Conservation (phyloP, 2,888 invertebrate genomes). For the Cheilosia impressa region DNA sequence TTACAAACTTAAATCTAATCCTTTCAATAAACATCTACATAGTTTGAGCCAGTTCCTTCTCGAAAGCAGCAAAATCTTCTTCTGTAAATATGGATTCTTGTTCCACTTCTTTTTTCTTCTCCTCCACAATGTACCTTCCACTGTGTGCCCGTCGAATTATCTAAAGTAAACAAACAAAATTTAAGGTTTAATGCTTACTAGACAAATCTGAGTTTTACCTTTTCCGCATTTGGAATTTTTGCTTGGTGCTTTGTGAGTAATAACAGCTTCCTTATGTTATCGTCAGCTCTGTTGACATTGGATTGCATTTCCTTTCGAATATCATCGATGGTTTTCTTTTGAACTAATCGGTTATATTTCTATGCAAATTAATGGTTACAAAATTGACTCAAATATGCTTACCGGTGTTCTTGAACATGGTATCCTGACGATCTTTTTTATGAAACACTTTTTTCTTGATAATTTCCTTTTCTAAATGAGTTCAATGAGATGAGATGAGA, state of each 20-base stretch:
- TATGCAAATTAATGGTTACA: neutral
- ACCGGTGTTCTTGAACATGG: neutral
- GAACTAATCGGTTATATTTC: neutral
- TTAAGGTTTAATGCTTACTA: neutral
- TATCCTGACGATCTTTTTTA: slow-evolving; percentile 10
- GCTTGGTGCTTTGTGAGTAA: slow-evolving; percentile 23
- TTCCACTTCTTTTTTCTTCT: slow-evolving; percentile 25
- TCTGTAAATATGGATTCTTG: slow-evolving; percentile 65
- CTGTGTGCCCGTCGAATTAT: slow-evolving; percentile 36
- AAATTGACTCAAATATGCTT: neutral
- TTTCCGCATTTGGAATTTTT: slow-evolving; percentile 51
- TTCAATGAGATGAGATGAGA: neutral
- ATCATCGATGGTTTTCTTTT: slow-evolving; percentile 49
- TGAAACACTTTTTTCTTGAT: slow-evolving; percentile 15
- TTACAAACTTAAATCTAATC: neutral
- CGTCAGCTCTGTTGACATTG: slow-evolving; percentile 8
- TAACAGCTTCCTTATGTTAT: slow-evolving; percentile 55
- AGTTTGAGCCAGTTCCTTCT: slow-evolving; percentile 56
- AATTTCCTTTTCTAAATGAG: slow-evolving; percentile 38
- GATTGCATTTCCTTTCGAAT: slow-evolving; percentile 45
- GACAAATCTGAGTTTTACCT: slow-evolving; percentile 11
- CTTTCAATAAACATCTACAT: neutral
- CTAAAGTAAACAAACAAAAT: neutral
- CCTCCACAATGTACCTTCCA: slow-evolving; percentile 41
- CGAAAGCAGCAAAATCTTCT: slow-evolving; percentile 63